Evolutionary conservation across 2,888 invertebrate genomes (phyloP), one percentile per base, ranked within the genome.

Genomic region (Eledone cirrhosa): DNA sequence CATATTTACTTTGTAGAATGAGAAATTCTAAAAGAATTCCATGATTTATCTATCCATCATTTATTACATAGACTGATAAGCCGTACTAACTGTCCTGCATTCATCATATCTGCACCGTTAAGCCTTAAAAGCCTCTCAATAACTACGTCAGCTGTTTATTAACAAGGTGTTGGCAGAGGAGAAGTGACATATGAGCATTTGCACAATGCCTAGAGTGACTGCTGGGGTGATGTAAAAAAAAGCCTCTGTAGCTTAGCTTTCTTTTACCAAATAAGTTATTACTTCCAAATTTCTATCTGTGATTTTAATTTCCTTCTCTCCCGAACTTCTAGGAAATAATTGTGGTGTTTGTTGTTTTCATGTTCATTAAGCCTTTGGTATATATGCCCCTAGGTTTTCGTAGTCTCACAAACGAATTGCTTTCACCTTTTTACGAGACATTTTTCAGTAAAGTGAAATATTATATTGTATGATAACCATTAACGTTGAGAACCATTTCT

Each of bases 391-490:
- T 22, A 53, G 53, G 16, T 53, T 63, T 63, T 63, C 63, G 27
- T 63, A 63, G 13, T 16, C 63, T 63, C 63, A 63, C 14, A 14
- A 3, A 63, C 63, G 14, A 63, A 63, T 63, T 63, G 14, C 63
- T 63, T 63, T 63, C 63, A 63, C 14, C 13, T 63, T 63, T 27
- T 63, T 63, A 16, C 63, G 14, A 63, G 63, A 63, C 63, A 63
- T 27, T 63, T 8, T 63, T 7, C 63, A 3, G 63, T 63, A 63
- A 27, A 63, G 63, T 63, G 14, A 63, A 63, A 13, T 63, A 63
- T 63, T 63, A 63, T 63, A 63, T 63, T 63, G 63, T 63, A 63
- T 63, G 4, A 63, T 63, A 63, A 27, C 63, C 63, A 63, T 13
- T 63, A 63, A 63, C 63, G 22, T 27, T 14, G 3, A 63, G 14